Base-by-base conservation (phyloP, 1,140 invertebrate species). In the Galleria mellonella region DNA sequence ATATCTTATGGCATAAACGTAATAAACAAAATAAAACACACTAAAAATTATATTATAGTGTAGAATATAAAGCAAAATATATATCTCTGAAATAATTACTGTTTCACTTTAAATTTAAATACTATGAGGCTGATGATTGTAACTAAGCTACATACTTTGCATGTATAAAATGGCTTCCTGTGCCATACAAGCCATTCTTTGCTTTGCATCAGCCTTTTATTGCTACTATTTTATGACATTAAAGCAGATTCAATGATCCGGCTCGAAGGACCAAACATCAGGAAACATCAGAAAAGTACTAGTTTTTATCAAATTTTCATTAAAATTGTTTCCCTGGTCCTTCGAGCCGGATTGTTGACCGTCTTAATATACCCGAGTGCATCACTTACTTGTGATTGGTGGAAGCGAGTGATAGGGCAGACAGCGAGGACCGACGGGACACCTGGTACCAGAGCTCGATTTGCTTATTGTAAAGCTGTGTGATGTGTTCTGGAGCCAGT, bases 401-500 rank as follows among this genome's bases (percentile, higher is more conserved):
- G 66, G 94, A 93, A 81, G 94, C 94, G 73, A 97, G 90, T 59
- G 94, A 95, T 71, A 97, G 89, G 59, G 95, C 94, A 68, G 94
- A 94, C 70, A 96, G 90, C 59, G 94, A 95, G 78, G 93, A 94
- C 74, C 94, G 90, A 77, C 92, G 90, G 64, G 94, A 94, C 49
- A 96, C 94, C 87, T 94, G 94, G 88, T 96, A 94, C 94, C 94
- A 96, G 56, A 96, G 88, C 68, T 94, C 92, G 79, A 91, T 89
- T 86, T 94, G 92, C 79, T 93, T 93, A 86, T 92, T 92, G 85
- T 93, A 94, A 67, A 94, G 85, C 72, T 92, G 90, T 48, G 90
- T 88, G 72, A 92, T 87, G 78, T 94, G 92, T 65, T 95, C 92
- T 39, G 93, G 91, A 62, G 93, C 92, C 65, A 96, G 89, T 87